A percentile compares a stretch with the other conserved stretches of the same genome.
phyloP scores from a whole-genome alignment of 2,797 vertebrate genomes.

The Coracias cyanogaster region DNA sequence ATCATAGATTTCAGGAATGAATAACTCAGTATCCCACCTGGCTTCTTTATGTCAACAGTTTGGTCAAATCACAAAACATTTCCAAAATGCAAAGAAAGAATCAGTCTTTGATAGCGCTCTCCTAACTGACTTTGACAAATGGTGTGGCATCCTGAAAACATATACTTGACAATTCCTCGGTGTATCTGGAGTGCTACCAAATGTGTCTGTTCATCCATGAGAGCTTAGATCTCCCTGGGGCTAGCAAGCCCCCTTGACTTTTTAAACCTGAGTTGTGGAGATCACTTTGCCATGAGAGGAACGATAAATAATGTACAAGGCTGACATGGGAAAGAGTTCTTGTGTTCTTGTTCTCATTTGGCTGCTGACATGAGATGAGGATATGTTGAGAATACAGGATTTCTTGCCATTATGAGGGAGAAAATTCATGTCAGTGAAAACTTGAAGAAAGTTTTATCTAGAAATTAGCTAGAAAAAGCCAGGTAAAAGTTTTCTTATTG shows the following conservation, averaged over 20 bases:
- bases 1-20: background rate
- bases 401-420: background rate
- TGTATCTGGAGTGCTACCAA: background rate
- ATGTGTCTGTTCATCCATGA: background rate
- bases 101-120: background rate
- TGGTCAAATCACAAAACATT: background rate
- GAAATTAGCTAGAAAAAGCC: background rate
- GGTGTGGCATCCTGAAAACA: background rate
- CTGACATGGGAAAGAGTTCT: background rate
- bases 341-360: background rate
- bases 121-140: constrained; percentile 11
- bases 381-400: background rate
- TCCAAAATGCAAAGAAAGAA: background rate
- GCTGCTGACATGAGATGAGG: background rate
- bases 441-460: background rate
- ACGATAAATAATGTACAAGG: background rate
- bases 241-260: background rate
- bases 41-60: background rate
- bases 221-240: background rate
- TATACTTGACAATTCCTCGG: background rate
- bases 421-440: background rate
- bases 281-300: background rate
- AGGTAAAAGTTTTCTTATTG: background rate
- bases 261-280: background rate
- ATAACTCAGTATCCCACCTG: background rate